Evolutionary conservation across 2,888 invertebrate genomes (phyloP).

Genomic region (Cerastoderma edule): DNA sequence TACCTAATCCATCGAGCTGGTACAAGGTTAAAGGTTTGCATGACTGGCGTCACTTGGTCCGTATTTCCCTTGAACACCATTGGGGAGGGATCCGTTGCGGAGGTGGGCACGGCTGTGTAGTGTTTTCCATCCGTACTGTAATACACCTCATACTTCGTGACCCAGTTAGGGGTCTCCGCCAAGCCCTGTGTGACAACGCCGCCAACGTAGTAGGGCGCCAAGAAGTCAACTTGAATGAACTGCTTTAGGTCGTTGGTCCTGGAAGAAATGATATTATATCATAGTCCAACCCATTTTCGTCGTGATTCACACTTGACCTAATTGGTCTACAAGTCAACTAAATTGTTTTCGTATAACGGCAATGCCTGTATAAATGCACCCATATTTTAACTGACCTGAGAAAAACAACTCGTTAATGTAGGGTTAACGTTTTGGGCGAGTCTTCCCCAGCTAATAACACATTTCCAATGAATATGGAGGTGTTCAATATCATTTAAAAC

Average conservation of each 20-base stretch:
- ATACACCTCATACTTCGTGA: conserved; percentile 67
- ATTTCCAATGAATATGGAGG: too few relatives aligned
- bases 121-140: conserved; percentile 70
- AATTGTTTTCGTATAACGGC: too few relatives aligned
- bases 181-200: conserved; percentile 68
- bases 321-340: too few relatives aligned
- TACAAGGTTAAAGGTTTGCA: conserved; percentile 65
- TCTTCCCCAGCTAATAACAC: too few relatives aligned
- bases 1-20: conserved; percentile 68
- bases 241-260: conserved; percentile 65
- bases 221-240: conserved; percentile 69
- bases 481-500: too few relatives aligned
- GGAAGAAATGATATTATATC: too few relatives aligned
- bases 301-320: too few relatives aligned
- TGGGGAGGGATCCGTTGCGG: conserved; percentile 55
- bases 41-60: conserved; percentile 62
- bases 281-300: too few relatives aligned
- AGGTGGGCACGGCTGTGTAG: conserved; percentile 59
- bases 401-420: too few relatives aligned
- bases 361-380: too few relatives aligned
- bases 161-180: conserved; percentile 63
- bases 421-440: too few relatives aligned
- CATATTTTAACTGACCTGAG: too few relatives aligned
- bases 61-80: conserved; percentile 65
- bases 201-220: conserved; percentile 62